Evolutionary conservation across 2,113 vertebrate species (phyloP).

Genomic region (Chitala chitala): DNA sequence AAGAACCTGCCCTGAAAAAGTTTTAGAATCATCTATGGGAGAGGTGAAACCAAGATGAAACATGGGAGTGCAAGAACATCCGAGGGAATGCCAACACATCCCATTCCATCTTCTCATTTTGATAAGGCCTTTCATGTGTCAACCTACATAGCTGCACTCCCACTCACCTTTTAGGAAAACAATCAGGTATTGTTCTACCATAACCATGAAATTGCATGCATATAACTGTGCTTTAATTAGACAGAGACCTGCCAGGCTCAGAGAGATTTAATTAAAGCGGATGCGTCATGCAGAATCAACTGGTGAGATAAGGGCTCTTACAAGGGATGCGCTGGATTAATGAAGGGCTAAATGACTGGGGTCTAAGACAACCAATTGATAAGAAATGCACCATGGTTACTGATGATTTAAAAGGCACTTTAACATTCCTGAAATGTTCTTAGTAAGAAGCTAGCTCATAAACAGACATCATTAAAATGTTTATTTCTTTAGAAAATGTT

Average conservation of each 20-base stretch:
- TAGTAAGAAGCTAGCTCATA: too few relatives aligned
- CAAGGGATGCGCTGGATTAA: slow-evolving; percentile 22
- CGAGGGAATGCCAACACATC: too few relatives aligned
- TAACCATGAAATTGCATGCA: slow-evolving; percentile 36
- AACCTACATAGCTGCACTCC: too few relatives aligned
- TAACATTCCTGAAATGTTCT: neutral
- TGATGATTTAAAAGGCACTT: neutral
- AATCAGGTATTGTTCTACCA: too few relatives aligned
- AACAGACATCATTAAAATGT: too few relatives aligned
- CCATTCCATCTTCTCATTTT: too few relatives aligned
- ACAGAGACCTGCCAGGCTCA: slow-evolving; percentile 34
- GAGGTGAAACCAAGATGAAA: too few relatives aligned
- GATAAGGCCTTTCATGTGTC: too few relatives aligned
- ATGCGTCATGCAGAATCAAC: slow-evolving; percentile 20
- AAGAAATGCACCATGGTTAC: neutral
- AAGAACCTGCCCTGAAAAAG: too few relatives aligned
- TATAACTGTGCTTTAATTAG: slow-evolving; percentile 36
- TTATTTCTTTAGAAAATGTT: neutral
- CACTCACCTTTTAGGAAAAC: too few relatives aligned
- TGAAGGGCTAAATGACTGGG: slow-evolving; percentile 11
- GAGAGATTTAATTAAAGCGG: slow-evolving; percentile 40
- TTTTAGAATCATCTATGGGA: too few relatives aligned
- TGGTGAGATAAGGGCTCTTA: slow-evolving; percentile 27
- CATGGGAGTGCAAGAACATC: too few relatives aligned
- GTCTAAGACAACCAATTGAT: slow-evolving; percentile 6